Base-by-base conservation (phyloP, 30 jellyfish, hydroid and myxozoan species). In the Nemopilema nomurai region DNA sequence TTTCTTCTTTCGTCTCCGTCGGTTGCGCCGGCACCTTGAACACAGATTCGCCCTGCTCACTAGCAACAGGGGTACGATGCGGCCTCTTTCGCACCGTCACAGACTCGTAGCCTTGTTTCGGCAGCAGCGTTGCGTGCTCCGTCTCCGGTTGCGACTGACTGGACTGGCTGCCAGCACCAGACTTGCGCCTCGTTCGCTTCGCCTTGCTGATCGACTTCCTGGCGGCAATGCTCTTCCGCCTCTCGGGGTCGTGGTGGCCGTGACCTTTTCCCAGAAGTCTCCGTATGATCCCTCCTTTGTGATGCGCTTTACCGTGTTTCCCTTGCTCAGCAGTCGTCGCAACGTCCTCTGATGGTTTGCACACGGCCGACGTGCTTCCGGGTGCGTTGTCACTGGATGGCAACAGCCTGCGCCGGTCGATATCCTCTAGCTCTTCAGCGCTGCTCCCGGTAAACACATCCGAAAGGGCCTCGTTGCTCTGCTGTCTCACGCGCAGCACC, bases 221-320 rank as follows among this genome's bases (percentile, higher is more conserved):
- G 62, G 96, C 96, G 31, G 87, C 96, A 25, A 87, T 64, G 27
- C 89, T 87, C 79, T 84, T 84, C 3, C 93, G 87, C 70, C 77
- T 84, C 31, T 84, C 87, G 4, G 68, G 76, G 26, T 62, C 82
- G 71, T 83, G 91, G 25, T 84, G 86, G 23, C 92, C 93, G 49
- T 77, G 49, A 22, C 93, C 93, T 66, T 79, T 75, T n/a, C 93
- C 93, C 66, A 84, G 79, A 41, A 84, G 62, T 49, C 66, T 28
- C 51, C 87, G 70, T 52, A 84, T 20, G 21, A 78, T 74, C 22
- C 93, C 93, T 0, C 77, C 80, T 66, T 33, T 79, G 49, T 71
- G 81, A 51, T 74, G 87, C 4, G 28, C 69, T 49, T 66, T 65
- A 8, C 29, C 84, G 25, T 32, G 76, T 1, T 66, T 72, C 16